Evolutionary conservation across 2,113 vertebrate genomes (phyloP).

Genomic region (Sinocyclocheilus anshuiensis): DNA sequence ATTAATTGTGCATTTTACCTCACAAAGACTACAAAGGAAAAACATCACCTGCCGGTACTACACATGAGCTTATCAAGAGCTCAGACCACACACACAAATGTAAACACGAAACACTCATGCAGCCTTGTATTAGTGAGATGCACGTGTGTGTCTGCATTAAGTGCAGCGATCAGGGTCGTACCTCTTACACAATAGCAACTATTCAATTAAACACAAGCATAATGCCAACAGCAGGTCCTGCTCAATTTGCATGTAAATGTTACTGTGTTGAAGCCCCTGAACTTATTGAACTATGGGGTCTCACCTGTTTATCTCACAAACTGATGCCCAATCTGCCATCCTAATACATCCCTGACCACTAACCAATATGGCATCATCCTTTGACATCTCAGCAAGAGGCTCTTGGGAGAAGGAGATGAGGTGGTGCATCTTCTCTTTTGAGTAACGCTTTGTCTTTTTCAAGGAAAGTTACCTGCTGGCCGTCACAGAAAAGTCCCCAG

Average conservation of each 20-base stretch:
- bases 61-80: constrained; percentile 10
- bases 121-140: background rate
- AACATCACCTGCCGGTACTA: constrained; percentile 52
- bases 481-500: background rate
- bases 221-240: constrained; percentile 6
- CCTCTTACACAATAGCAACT: constrained; percentile 7
- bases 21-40: constrained; percentile 53
- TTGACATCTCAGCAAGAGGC: background rate
- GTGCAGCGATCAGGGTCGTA: background rate
- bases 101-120: background rate
- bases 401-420: background rate
- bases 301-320: background rate
- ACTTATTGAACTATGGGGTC: background rate
- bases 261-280: background rate
- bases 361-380: background rate
- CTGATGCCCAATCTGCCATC: background rate
- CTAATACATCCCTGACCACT: background rate
- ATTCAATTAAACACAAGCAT: constrained; percentile 2
- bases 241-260: constrained; percentile 37
- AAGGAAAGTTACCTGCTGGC: background rate
- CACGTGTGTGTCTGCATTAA: background rate
- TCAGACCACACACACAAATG: background rate
- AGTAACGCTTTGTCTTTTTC: background rate
- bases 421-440: background rate
- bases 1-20: constrained; percentile 61